Evolutionary conservation across 2,888 invertebrate species (phyloP), one percentile per base, ranked within the genome.

Genomic region (Charanyca ferruginea): DNA sequence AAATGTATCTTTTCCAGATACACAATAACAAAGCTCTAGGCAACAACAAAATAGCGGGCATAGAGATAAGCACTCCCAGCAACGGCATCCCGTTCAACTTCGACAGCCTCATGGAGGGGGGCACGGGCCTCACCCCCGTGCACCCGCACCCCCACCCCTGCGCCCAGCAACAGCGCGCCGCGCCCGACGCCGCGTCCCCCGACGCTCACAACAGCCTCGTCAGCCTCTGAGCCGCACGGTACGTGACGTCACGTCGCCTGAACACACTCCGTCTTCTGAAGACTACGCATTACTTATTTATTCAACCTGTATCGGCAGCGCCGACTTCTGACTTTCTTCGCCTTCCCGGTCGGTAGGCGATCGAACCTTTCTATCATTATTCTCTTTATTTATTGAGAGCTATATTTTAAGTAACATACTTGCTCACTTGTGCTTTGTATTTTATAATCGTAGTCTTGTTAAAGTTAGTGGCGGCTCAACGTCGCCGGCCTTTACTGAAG

Each of bases 61-160:
- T 98, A 76, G 97, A 98, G 83, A 98, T 98, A 85, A 97, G 97
- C 74, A 98, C 98, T 13, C 99, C 99, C 0, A 98, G 98, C 73
- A 97, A 97, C 84, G 98, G 98, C 57, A 97, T 98, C 79, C 97
- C 97, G 83, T 98, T 98, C 93, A 98, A 98, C 92, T 98, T 98
- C 90, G 99, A 99, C 86, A 98, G 98, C 80, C 96, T 99, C 70
- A 98, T 99, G 98, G 98, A 98, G 84, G 98, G 98, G 57, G 98
- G 98, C 85, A 98, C 99, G 2, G 98, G 99, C 0, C 95, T 99
- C 54, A 99, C 99, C 8, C 99, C 99, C 0, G 98, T 98, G 41
- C 94, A 94, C 85, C 93, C 94, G 35, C 94, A 94, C 86, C 93
- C 94, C 96, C 97, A 97, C 63, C 97, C 98, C 25, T 98, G 98